Conservation (phyloP, 2,888 invertebrate species). For the Orthosia cruda region DNA sequence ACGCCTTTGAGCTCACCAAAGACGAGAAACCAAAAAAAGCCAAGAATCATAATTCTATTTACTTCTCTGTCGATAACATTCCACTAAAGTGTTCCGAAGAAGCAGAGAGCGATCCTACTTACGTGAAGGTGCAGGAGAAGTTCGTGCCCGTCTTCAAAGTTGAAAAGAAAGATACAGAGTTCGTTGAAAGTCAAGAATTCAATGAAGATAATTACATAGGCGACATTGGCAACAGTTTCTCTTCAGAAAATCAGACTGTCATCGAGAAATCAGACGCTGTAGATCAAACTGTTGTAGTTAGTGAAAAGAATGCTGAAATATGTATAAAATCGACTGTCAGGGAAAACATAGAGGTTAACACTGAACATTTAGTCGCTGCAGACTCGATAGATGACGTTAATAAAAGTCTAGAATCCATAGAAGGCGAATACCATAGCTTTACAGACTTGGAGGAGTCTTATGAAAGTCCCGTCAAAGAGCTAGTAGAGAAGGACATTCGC, state of each 20-base stretch:
- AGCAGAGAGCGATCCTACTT: slow-evolving; percentile 44
- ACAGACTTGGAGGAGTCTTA: slow-evolving; percentile 86
- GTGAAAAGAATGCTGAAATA: slow-evolving; percentile 18
- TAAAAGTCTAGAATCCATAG: slow-evolving; percentile 76
- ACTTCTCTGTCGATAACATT: slow-evolving; percentile 82
- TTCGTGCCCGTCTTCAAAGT: slow-evolving; percentile 79
- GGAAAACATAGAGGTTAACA: slow-evolving; percentile 53
- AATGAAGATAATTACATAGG: slow-evolving; percentile 87
- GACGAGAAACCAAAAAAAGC: slow-evolving; percentile 63
- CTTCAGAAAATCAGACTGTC: slow-evolving; percentile 81
- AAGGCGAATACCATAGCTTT: slow-evolving; percentile 90
- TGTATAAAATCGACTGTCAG: slow-evolving; percentile 37
- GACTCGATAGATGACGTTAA: slow-evolving; percentile 69
- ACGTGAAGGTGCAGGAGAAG: slow-evolving; percentile 78
- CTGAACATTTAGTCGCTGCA: slow-evolving; percentile 70
- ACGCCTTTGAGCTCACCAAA: slow-evolving; percentile 76
- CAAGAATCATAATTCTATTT: slow-evolving; percentile 69
- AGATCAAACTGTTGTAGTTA: slow-evolving; percentile 37
- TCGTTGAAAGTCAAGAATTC: slow-evolving; percentile 88
- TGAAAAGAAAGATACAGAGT: slow-evolving; percentile 76
- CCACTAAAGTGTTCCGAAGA: slow-evolving; percentile 78
- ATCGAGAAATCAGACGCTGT: slow-evolving; percentile 70
- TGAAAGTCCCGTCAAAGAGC: slow-evolving; percentile 87
- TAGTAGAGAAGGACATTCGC: slow-evolving; percentile 88
- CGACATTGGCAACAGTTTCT: slow-evolving; percentile 82